phyloP scores from a whole-genome alignment of 92 coral and sea anemone genomes.

The Epizoanthus stellaris region DNA sequence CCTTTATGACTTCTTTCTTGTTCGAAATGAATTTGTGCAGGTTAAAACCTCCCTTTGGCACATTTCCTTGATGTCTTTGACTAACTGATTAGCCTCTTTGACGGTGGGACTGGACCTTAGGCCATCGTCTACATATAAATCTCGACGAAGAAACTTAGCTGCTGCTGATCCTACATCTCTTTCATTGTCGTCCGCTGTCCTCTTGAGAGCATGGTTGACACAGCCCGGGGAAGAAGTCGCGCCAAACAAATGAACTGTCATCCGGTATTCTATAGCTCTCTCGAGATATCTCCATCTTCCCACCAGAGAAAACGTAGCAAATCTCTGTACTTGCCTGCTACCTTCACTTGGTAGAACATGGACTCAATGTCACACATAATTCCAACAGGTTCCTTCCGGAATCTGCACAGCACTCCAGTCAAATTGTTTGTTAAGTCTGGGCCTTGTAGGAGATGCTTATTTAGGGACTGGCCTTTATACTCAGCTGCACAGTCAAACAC shows the following conservation, averaged over 20 bases:
- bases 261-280: conserved; percentile 43
- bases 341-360: conserved; percentile 71
- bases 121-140: conserved; percentile 68
- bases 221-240: conserved; percentile 68
- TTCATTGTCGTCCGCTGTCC: conserved; percentile 54
- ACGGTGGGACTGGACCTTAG: conserved; percentile 46
- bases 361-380: conserved; percentile 65
- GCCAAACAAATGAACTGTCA: conserved; percentile 65
- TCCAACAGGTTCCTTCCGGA: conserved; percentile 45
- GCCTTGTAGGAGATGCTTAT: conserved; percentile 71
- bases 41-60: conserved; percentile 41
- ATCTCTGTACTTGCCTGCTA: conserved; percentile 47
- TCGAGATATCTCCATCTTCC: conserved; percentile 44
- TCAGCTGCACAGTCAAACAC: conserved; percentile 62
- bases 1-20: conserved; percentile 23
- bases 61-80: conserved; percentile 1
- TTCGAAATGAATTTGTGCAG: conserved; percentile 35
- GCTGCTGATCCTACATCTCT: conserved; percentile 17
- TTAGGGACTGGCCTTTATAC: conserved; percentile 51
- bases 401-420: conserved; percentile 60
- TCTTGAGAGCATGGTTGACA: conserved; percentile 60
- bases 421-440: conserved; percentile 72
- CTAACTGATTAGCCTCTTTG: conserved; percentile 41
- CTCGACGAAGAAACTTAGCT: conserved; percentile 45
- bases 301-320: conserved; percentile 67